A percentile compares a stretch with the other conserved stretches of the same genome.
Conservation (phyloP, 2,113 vertebrate species). For the Mormyrus lacerda region DNA sequence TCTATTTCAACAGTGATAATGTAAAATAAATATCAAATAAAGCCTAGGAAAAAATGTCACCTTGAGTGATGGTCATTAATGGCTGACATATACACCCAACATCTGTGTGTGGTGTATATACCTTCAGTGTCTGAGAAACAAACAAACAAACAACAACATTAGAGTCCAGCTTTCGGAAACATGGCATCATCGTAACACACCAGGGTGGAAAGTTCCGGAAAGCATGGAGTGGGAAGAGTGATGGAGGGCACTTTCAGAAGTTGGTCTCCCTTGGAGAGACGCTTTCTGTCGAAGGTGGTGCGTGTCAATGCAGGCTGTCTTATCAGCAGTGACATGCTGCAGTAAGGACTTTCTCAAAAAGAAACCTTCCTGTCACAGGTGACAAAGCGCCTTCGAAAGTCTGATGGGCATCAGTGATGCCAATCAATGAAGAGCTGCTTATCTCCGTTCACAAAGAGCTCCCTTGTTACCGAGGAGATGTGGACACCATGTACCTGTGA, state of each 20-base stretch:
- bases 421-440: neutral
- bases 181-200: neutral
- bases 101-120: constrained; percentile 38
- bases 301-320: neutral
- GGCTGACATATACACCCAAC: constrained; percentile 37
- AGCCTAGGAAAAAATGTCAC: constrained; percentile 42
- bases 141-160: neutral
- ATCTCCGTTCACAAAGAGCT: neutral
- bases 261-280: neutral
- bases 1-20: constrained; percentile 37
- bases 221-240: neutral
- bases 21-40: constrained; percentile 56
- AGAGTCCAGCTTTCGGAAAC: neutral
- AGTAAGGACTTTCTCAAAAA: neutral
- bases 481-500: neutral
- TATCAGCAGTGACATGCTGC: neutral
- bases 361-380: neutral
- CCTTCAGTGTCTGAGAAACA: neutral
- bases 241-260: neutral
- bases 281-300: neutral
- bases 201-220: neutral
- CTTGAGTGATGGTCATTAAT: constrained; percentile 22
- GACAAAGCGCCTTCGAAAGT: neutral
- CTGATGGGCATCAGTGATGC: neutral
- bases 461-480: neutral